Base-by-base conservation (phyloP, 2,797 vertebrate species). In the Chromis chromis region DNA sequence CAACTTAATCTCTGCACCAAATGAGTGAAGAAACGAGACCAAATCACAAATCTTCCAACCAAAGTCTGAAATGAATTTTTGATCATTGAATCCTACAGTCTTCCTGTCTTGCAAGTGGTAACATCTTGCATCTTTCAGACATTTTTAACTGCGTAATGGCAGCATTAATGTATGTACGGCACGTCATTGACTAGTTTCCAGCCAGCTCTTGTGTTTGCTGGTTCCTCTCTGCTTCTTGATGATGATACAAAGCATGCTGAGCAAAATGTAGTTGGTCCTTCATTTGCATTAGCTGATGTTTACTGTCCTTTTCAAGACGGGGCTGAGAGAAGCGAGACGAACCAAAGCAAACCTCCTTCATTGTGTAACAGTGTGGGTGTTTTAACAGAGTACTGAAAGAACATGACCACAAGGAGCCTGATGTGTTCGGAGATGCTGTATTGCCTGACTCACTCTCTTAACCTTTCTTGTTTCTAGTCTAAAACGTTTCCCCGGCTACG, bases 401-500 rank as follows among this genome's bases (percentile, higher is more conserved):
- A 42, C 13, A 9, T 5, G n/a, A 49, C n/a, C 12, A 22, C n/a
- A 6, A 17, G 40, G 17, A 42, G 3, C 14, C 6, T 16, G 16
- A 42, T 42, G 14, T 49, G 12, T 16, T 63, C 6, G 3, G 27
- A 50, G 21, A 21, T 0, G 10, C 44, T 50, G 10, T 10, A 12
- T 36, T 1, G 3, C 25, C 27, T 4, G 7, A 31, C 36, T 31
- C 10, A 0, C 1, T 55, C 24, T 24, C 19, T 33, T 12, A 40
- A 21, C 25, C 6, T 19, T 59, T 31, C 33, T 61, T 9, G 25
- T 39, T 3, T 67, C 58, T 64, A 99, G 98, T 91, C 91, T 97
- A 74, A 99, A 99, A 64, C 96, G 98, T 33, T 99, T 99, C 93
- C 98, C 98, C 22, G 98, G 98, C 46, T 99, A 98, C 22, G 98